These are phyloP conservation scores for Ditylenchus weischeri DNA, from an alignment of 2,888 invertebrate species.

Conservation along the genomic window DNA sequence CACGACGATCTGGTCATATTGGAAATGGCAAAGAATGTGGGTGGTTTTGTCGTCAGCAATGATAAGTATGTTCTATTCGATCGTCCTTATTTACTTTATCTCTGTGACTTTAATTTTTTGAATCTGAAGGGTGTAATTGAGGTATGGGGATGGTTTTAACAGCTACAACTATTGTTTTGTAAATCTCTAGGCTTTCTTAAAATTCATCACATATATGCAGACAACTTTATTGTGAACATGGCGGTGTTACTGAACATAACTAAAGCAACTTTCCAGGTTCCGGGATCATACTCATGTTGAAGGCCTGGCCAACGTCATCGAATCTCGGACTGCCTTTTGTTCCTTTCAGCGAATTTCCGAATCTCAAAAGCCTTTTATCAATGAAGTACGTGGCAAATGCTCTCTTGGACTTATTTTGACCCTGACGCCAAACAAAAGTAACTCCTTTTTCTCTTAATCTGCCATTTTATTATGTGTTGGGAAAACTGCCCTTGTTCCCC, in stretches of 20 bases:
- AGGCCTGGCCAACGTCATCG: neutral
- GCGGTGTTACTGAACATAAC: too few species aligned
- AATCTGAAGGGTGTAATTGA: too few species aligned
- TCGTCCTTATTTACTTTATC: too few species aligned
- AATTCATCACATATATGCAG: too few species aligned
- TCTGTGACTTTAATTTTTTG: too few species aligned
- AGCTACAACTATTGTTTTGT: too few species aligned
- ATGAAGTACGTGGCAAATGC: constrained; percentile 1
- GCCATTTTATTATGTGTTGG: too few species aligned
- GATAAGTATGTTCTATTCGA: constrained; percentile 16
- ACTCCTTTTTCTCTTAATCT: neutral
- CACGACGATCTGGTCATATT: constrained; percentile 30
- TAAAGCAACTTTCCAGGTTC: neutral
- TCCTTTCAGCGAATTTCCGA: neutral
- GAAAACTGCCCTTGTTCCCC: too few species aligned
- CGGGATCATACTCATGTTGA: constrained; percentile 21
- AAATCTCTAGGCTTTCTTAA: too few species aligned
- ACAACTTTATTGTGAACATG: too few species aligned
- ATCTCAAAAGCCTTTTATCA: neutral
- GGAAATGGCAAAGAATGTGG: constrained; percentile 27
- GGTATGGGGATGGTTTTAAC: too few species aligned
- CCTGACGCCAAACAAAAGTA: constrained; percentile 8
- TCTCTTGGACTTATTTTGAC: neutral
- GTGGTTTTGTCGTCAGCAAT: constrained; percentile 32
- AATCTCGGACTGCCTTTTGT: neutral